phyloP scores from a whole-genome alignment of 2,113 vertebrate species.

The Oryzias curvinotus region DNA sequence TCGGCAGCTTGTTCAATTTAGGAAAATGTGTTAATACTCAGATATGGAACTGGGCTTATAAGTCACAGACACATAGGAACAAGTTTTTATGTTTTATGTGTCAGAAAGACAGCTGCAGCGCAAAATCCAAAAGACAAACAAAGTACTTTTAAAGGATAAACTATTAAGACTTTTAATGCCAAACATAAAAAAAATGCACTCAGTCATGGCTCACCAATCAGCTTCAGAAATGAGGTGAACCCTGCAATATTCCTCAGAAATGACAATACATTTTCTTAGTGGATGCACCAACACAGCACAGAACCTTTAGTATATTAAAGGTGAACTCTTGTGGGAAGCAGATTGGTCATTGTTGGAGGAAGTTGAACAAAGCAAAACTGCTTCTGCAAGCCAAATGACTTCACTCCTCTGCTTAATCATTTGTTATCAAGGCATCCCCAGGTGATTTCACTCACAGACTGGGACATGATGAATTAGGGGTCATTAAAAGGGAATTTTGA shows the following conservation, averaged over 20 bases:
- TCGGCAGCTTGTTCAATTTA: slow-evolving; percentile 41
- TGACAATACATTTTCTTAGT: fast-evolving
- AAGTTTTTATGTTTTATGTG: neutral
- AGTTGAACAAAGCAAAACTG: slow-evolving; percentile 5
- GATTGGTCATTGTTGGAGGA: slow-evolving; percentile 19
- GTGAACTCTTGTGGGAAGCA: neutral
- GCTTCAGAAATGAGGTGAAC: slow-evolving; percentile 4
- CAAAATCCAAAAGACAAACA: too few species aligned
- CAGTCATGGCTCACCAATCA: slow-evolving; percentile 4
- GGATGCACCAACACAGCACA: neutral
- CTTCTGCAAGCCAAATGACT: slow-evolving; percentile 39
- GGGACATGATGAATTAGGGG: slow-evolving; percentile 37
- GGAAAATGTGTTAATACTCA: slow-evolving; percentile 29
- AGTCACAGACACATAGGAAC: slow-evolving; percentile 29
- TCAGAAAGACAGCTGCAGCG: too few species aligned
- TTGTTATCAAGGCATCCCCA: slow-evolving; percentile 47
- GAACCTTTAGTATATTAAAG: too few species aligned
- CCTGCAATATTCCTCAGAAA: neutral
- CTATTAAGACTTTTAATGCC: too few species aligned
- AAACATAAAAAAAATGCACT: neutral
- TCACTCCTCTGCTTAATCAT: slow-evolving; percentile 39
- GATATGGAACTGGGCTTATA: slow-evolving; percentile 35
- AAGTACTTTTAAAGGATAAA: too few species aligned
- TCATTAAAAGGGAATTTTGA: neutral
- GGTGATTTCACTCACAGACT: slow-evolving; percentile 49